phyloP scores from a whole-genome alignment of 1,140 invertebrate genomes.

The Vanessa atalanta region DNA sequence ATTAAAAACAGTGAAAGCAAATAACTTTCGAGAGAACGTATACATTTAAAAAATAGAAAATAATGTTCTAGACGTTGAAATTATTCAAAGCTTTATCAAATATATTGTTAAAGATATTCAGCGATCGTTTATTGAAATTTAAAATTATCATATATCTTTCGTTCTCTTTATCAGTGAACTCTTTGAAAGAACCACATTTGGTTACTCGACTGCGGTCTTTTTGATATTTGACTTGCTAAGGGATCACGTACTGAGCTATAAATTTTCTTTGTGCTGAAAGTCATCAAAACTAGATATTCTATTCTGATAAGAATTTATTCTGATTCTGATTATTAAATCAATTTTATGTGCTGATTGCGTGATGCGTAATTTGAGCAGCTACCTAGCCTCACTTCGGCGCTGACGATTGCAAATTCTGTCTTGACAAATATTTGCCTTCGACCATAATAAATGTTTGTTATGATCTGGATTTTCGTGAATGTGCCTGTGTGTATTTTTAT shows the following conservation, averaged over 20 bases:
- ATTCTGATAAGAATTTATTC: neutral
- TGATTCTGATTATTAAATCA: neutral
- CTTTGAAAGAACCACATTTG: constrained; percentile 38
- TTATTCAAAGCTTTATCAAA: constrained; percentile 17
- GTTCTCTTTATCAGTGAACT: constrained; percentile 33
- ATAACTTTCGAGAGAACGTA: constrained; percentile 16
- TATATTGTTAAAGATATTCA: constrained; percentile 33
- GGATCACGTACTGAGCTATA: neutral
- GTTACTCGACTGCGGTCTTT: constrained; percentile 27
- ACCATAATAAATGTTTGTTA: too few relatives aligned
- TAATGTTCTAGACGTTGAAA: neutral
- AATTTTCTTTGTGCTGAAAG: neutral
- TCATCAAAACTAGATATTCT: neutral
- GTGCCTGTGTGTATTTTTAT: too few relatives aligned
- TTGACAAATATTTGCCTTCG: too few relatives aligned
- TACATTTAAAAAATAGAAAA: constrained; percentile 20
- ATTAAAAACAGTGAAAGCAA: constrained; percentile 27
- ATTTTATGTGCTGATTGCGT: neutral
- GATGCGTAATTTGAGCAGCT: too few relatives aligned
- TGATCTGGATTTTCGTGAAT: too few relatives aligned
- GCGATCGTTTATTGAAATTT: constrained; percentile 37
- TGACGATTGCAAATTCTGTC: too few relatives aligned
- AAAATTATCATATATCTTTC: constrained; percentile 40
- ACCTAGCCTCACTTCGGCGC: too few relatives aligned
- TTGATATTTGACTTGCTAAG: constrained; percentile 29